These are phyloP conservation scores for Romanogobio albipinnatus DNA, from an alignment of 2,113 vertebrate genomes.

Conservation along the genomic window DNA sequence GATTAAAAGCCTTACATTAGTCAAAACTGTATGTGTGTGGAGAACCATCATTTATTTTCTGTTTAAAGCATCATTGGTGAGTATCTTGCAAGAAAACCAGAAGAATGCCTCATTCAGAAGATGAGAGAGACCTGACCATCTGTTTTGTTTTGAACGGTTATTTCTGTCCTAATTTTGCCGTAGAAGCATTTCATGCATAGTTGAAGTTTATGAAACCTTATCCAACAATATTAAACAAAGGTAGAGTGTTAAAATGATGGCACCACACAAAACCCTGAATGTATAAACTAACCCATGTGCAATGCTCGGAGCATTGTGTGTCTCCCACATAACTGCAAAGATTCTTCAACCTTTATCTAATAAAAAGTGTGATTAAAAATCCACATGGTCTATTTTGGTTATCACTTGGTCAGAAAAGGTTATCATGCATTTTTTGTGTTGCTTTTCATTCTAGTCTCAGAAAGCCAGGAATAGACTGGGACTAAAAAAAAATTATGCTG, in stretches of 20 bases:
- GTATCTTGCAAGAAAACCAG: slow-evolving; percentile 24
- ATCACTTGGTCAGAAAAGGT: neutral
- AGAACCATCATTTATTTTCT: slow-evolving; percentile 29
- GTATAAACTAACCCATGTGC: slow-evolving; percentile 13
- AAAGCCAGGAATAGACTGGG: neutral
- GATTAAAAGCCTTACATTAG: slow-evolving; percentile 4
- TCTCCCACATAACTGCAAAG: neutral
- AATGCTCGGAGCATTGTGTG: neutral
- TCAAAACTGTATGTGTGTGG: slow-evolving; percentile 7
- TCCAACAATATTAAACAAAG: slow-evolving; percentile 51
- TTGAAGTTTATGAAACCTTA: slow-evolving; percentile 52
- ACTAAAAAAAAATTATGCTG: neutral
- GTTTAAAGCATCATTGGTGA: neutral
- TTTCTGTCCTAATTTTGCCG: slow-evolving; percentile 35
- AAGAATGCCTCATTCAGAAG: slow-evolving; percentile 14
- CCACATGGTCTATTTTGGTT: neutral
- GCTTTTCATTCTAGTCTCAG: neutral
- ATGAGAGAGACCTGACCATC: slow-evolving; percentile 24
- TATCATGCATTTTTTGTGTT: neutral
- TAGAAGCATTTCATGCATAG: slow-evolving; percentile 36
- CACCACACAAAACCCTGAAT: slow-evolving; percentile 31
- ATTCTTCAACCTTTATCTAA: neutral
- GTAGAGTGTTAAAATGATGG: slow-evolving; percentile 46
- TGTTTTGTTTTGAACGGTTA: slow-evolving; percentile 49
- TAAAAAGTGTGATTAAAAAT: neutral